Evolutionary conservation across 2,888 invertebrate species (phyloP).

Genomic region (Poecilobothrus nobilitatus): DNA sequence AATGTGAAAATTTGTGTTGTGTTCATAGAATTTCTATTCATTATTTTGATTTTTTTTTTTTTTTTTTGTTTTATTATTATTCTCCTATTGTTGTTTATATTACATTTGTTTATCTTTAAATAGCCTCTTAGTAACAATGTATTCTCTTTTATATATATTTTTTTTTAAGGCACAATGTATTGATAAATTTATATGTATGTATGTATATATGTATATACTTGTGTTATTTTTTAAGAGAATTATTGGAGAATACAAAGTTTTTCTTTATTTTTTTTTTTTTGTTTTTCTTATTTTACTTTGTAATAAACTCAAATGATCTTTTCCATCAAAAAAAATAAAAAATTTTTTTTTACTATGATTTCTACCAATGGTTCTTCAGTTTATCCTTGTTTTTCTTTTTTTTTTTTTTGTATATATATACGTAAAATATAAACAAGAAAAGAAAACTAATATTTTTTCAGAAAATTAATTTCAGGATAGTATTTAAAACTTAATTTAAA

Average conservation of each 20-base stretch:
- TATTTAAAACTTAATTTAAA: no score
- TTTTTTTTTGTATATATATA: no score
- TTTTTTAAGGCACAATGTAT: neutral
- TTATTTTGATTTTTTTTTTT: neutral
- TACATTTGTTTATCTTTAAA: neutral
- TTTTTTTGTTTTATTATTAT: neutral
- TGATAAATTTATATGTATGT: neutral
- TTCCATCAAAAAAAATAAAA: no score
- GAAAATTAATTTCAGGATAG: no score
- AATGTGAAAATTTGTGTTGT: constrained; percentile 1
- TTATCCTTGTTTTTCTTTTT: no score
- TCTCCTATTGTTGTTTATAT: neutral
- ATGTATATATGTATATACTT: neutral
- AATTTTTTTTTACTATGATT: no score
- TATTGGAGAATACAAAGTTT: neutral
- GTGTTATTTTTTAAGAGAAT: neutral
- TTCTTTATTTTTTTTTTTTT: no score
- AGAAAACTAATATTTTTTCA: no score
- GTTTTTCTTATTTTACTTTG: no score
- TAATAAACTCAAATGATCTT: no score
- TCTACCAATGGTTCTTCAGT: no score
- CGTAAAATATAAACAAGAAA: no score
- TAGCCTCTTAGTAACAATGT: neutral
- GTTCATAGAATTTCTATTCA: neutral
- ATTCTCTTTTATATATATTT: neutral